Percentiles rank a stretch among this genome's conserved stretches.
phyloP scores from a whole-genome alignment of 2,797 vertebrate genomes.

The Alfaro cultratus region DNA sequence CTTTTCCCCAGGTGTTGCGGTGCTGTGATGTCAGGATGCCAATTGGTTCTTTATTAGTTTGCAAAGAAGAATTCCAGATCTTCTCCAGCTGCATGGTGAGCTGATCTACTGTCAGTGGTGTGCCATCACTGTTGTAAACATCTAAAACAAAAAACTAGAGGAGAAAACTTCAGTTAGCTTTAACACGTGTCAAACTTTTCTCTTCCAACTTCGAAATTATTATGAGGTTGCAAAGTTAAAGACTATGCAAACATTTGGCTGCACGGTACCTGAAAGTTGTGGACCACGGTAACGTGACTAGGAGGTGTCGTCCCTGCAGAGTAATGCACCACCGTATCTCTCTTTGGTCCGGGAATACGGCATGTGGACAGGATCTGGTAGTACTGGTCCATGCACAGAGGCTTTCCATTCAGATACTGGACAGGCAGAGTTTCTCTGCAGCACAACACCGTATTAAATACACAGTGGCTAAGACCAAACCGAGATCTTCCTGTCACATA shows the following conservation, averaged over 20 bases:
- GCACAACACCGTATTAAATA: slow-evolving; percentile 27
- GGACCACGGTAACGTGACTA: slow-evolving; percentile 92
- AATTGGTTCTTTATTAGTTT: slow-evolving; percentile 96
- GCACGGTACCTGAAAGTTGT: slow-evolving; percentile 94
- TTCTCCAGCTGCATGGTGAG: slow-evolving; percentile 95
- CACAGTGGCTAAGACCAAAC: neutral
- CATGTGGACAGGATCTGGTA: slow-evolving; percentile 96
- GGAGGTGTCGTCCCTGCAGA: slow-evolving; percentile 80
- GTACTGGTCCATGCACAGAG: slow-evolving; percentile 98
- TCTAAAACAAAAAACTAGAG: slow-evolving; percentile 93
- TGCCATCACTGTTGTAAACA: slow-evolving; percentile 94
- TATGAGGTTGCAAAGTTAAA: neutral
- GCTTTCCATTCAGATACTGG: slow-evolving; percentile 90
- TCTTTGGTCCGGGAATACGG: slow-evolving; percentile 92
- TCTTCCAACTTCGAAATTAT: neutral
- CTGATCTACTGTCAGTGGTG: slow-evolving; percentile 89
- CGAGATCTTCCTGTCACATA: neutral
- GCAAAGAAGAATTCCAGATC: slow-evolving; percentile 97
- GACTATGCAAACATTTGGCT: neutral
- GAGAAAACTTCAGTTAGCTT: slow-evolving; percentile 12
- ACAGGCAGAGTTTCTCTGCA: slow-evolving; percentile 89
- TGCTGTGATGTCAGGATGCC: slow-evolving; percentile 97
- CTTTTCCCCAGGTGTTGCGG: slow-evolving; percentile 97
- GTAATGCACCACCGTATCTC: slow-evolving; percentile 88
- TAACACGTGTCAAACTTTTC: neutral